A percentile compares a stretch with the other conserved stretches of the same genome.
These are phyloP conservation scores for Sialia sialis DNA, from an alignment of 2,113 vertebrate species.

Conservation along the genomic window DNA sequence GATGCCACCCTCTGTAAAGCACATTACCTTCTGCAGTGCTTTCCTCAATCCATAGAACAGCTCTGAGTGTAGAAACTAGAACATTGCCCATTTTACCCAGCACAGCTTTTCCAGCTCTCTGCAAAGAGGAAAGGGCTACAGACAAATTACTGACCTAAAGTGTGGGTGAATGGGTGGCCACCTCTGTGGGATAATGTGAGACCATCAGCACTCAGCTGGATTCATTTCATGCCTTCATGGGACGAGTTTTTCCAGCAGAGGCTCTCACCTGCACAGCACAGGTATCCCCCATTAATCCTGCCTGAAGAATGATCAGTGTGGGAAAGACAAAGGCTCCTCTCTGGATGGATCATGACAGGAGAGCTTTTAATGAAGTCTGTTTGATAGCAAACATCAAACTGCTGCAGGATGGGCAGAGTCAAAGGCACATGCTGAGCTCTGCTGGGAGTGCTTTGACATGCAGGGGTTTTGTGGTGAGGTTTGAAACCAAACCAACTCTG, in stretches of 20 bases:
- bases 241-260: not conserved
- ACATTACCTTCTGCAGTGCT: not conserved
- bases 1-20: not conserved
- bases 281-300: not conserved
- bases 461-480: not conserved
- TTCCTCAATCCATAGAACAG: not conserved
- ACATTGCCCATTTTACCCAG: not conserved
- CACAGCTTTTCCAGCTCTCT: not conserved
- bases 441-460: not conserved
- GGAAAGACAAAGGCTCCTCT: not conserved
- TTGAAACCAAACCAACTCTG: not conserved
- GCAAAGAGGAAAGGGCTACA: not conserved
- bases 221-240: not conserved
- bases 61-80: not conserved
- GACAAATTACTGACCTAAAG: not conserved
- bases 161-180: not conserved
- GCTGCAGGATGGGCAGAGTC: not conserved
- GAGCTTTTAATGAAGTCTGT: not conserved
- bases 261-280: not conserved
- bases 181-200: not conserved
- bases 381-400: constrained; percentile 10
- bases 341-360: not conserved
- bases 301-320: not conserved
- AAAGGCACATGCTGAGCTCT: not conserved
- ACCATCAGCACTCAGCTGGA: not conserved